These are phyloP conservation scores for Agrilus biguttatus DNA, from an alignment of 2,888 invertebrate species.

Conservation along the genomic window DNA sequence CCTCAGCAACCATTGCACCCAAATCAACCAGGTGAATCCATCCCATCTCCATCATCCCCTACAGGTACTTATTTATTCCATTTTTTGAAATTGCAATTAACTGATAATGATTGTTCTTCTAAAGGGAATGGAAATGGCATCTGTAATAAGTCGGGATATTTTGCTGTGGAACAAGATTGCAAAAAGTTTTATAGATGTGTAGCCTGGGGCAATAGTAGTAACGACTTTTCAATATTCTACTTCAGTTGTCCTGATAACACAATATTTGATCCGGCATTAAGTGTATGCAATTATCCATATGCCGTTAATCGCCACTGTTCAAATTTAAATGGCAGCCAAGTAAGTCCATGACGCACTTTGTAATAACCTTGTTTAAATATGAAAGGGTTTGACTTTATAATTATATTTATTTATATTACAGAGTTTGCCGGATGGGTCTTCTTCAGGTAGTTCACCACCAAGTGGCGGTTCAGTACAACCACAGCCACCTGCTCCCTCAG, in stretches of 20 bases:
- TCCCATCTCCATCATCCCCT: neutral
- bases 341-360: too few species aligned
- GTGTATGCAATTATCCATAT: slow-evolving; percentile 43
- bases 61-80: too few species aligned
- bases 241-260: slow-evolving; percentile 51
- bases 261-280: slow-evolving; percentile 53
- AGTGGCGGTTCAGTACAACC: too few species aligned
- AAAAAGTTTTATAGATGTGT: slow-evolving; percentile 24
- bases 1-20: slow-evolving; percentile 16
- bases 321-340: too few species aligned
- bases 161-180: slow-evolving; percentile 21
- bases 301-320: slow-evolving; percentile 10
- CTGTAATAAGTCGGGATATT: slow-evolving; percentile 21
- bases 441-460: too few species aligned
- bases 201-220: slow-evolving; percentile 10
- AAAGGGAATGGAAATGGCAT: neutral
- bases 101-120: too few species aligned
- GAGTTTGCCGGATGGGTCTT: too few species aligned
- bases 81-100: too few species aligned
- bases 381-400: too few species aligned
- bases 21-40: neutral
- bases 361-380: too few species aligned
- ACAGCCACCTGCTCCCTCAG: too few species aligned
- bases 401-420: too few species aligned
- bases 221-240: slow-evolving; percentile 11